Evolutionary conservation across 23 tunicate genomes (phyloP).

Genomic region (Styela plicata): DNA sequence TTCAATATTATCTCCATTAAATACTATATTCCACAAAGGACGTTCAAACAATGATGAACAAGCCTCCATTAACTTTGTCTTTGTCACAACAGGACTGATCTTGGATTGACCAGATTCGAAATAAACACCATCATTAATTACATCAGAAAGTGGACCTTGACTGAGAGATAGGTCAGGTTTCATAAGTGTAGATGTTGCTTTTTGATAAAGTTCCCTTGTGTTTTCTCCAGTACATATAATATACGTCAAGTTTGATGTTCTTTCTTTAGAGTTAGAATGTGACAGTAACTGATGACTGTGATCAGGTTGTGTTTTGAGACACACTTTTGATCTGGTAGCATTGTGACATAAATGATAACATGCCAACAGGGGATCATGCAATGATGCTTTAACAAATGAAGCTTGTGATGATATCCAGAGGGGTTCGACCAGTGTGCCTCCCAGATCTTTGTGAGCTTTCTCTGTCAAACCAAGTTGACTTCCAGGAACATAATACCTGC

Average conservation of each 20-base stretch:
- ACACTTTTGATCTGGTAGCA: slow-evolving; percentile 20
- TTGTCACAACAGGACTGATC: background rate
- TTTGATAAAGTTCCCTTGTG: slow-evolving; percentile 17
- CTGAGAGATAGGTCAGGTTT: slow-evolving; percentile 7
- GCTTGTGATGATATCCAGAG: slow-evolving; percentile 55
- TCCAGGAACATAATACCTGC: slow-evolving; percentile 47
- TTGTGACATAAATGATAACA: slow-evolving; percentile 10
- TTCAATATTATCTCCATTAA: background rate
- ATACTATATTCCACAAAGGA: slow-evolving; percentile 61
- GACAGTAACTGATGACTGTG: slow-evolving; percentile 20
- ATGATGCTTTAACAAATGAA: slow-evolving; percentile 39
- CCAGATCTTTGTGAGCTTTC: slow-evolving; percentile 24
- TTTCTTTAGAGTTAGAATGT: slow-evolving; percentile 16
- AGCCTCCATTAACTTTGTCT: background rate
- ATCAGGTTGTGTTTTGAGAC: slow-evolving; percentile 37
- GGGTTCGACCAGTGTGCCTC: slow-evolving; percentile 61
- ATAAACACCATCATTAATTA: background rate
- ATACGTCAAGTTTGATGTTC: slow-evolving; percentile 34
- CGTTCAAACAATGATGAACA: slow-evolving; percentile 35
- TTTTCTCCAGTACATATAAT: slow-evolving; percentile 35
- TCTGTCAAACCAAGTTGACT: slow-evolving; percentile 14
- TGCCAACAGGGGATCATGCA: slow-evolving; percentile 29
- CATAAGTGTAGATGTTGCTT: slow-evolving; percentile 19
- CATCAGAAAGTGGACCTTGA: background rate
- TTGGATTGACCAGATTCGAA: background rate